Base-by-base conservation (phyloP, 2,113 vertebrate genomes). In the Tauraco erythrolophus region DNA sequence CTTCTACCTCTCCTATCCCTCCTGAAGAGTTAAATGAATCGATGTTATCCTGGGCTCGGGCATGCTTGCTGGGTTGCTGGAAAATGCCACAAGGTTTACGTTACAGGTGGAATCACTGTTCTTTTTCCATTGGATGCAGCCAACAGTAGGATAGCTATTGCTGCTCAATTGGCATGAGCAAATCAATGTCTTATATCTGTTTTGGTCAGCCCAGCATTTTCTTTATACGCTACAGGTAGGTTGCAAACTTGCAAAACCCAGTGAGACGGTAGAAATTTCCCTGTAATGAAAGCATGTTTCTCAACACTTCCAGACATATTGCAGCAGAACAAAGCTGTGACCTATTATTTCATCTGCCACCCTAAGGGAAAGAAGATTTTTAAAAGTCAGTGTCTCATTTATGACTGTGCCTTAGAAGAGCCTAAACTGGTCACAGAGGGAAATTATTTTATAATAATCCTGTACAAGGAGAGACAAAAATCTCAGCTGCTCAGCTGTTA, bases 331-430 rank as follows among this genome's bases (percentile, higher is more conserved):
- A 95, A 94, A 95, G 87, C 84, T 89, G 50, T 92, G 95, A 95
- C 89, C 94, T 77, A 3, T 79, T 92, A 86, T 95, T 97, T 97
- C 84, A 91, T 97, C 89, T 88, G 84, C 77, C 84, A 91, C 91
- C 92, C 92, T 87, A 57, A 68, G 77, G 89, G 95, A 11, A 96
- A 94, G 94, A 95, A 97, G 95, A 92, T 84, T 71, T 92, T 95
- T 84, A 91, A 60, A 94, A 94, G 84, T 87, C 91, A 53, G 21
- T 83, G 87, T 70, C 81, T 95, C 92, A 54, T 94, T 95, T 96
- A 90, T 96, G 81, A 94, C 80, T 94, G 57, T 74, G 84, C 74
- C 25, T 88, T 89, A 83, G 81, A 91, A 69, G 3, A 14, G 57
- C 77, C 91, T 94, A 72, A 87, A 89, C 92, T 92, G 77, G 65